Evolutionary conservation across 2,797 vertebrate genomes (phyloP).

Genomic region (Poecilia picta): DNA sequence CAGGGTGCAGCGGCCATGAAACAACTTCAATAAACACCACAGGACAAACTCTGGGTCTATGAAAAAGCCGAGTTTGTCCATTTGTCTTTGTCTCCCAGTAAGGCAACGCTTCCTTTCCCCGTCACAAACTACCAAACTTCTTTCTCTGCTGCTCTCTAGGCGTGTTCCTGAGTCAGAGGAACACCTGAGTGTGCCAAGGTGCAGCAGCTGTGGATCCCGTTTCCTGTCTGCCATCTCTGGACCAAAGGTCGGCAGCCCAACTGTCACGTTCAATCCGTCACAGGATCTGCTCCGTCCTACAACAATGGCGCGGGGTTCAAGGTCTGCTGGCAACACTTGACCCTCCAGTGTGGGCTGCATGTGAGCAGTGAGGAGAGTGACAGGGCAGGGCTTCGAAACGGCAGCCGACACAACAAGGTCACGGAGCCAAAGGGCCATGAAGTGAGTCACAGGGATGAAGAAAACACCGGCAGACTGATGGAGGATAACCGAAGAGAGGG

Average conservation of each 20-base stretch:
- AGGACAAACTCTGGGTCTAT: constrained; percentile 44
- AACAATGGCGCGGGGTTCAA: constrained; percentile 64
- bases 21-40: constrained; percentile 77
- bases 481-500: constrained; percentile 63
- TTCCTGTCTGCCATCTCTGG: constrained; percentile 45
- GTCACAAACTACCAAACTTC: not conserved
- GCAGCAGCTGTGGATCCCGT: constrained; percentile 25
- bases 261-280: constrained; percentile 72
- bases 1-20: constrained; percentile 74
- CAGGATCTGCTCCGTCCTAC: constrained; percentile 67
- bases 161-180: constrained; percentile 23
- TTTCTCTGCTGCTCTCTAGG: not conserved
- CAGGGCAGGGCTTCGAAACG: constrained; percentile 53
- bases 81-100: not conserved
- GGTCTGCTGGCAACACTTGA: constrained; percentile 62
- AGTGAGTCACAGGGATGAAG: constrained; percentile 58
- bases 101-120: not conserved
- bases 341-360: constrained; percentile 45
- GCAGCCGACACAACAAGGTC: constrained; percentile 65
- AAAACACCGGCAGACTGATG: constrained; percentile 64
- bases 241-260: constrained; percentile 71
- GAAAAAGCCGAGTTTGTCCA: not conserved
- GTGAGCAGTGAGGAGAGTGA: constrained; percentile 55
- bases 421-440: constrained; percentile 69
- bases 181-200: constrained; percentile 38